Evolutionary conservation across 1,140 invertebrate species (phyloP), one percentile per base, ranked within the genome.

Genomic region (Lasaia peninsularis): DNA sequence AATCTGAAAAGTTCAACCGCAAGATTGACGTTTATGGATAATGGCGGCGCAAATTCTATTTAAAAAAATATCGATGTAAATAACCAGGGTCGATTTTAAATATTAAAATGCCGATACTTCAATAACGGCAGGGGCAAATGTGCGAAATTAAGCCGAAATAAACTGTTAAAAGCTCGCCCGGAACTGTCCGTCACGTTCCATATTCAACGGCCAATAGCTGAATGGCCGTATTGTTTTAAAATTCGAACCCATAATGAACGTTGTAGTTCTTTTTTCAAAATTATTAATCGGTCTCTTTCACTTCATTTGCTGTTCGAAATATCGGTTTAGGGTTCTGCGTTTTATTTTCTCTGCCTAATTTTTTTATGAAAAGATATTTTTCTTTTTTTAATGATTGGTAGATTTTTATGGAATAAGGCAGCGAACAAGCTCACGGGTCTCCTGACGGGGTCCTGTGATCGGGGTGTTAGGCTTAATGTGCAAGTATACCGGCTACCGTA

Each of bases 181-280:
- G 69, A 74, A 75, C 80, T 81, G 80, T 83, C 81, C 75, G 69
- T 83, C 80, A 83, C 70, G 54, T 63, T 73, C 69, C 71, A 74
- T 72, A 85, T 82, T 82, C 76, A 81, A 80, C 66, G 62, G 61
- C 65, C 70, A 67, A 52, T 65, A 48, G 16, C 40, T 81, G 82
- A 86, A 83, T 78, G 75, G 71, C 64, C 35, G 71, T 75, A 83
- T 86, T 86, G 82, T 86, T 86, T 86, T 86, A 83, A 74, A 80
- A 80, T 74, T 63, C 68, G 69, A 75, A 75, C 71, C 68, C 68
- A 75, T 77, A 80, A 82, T 78, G 78, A 75, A 80, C 64, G 63
- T 57, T 65, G 67, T 56, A 53, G 63, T 78, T 75, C 63, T 59
- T 76, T 78, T 73, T 78, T 74, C 58, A 71, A 74, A 79, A 78